These are phyloP conservation scores for Ceratotherium simum DNA, from an alignment of 2,113 vertebrate species.

Conservation along the genomic window DNA sequence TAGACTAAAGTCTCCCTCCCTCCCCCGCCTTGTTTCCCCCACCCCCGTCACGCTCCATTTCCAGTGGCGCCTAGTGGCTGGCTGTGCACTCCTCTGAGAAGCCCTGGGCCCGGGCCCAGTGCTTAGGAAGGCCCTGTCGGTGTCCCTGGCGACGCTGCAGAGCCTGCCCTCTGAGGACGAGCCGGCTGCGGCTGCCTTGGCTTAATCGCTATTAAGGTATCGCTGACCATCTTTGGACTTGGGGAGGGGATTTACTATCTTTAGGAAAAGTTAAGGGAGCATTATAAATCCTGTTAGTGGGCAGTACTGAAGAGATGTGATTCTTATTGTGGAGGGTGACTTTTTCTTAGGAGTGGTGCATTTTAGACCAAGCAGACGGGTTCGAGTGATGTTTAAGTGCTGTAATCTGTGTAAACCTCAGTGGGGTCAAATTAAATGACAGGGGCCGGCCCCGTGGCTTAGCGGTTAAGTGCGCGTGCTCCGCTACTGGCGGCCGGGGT, in stretches of 20 bases:
- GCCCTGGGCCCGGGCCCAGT: accelerated
- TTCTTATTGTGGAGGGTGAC: neutral
- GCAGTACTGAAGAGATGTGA: conserved; percentile 70
- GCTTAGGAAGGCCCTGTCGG: neutral
- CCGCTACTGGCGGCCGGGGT: too few species aligned
- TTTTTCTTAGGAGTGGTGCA: neutral
- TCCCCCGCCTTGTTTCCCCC: neutral
- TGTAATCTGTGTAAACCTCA: accelerated
- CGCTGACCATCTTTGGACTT: conserved; percentile 82
- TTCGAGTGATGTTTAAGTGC: neutral
- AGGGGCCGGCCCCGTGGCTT: too few species aligned
- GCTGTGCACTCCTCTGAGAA: neutral
- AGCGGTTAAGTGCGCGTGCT: too few species aligned
- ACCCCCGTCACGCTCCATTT: neutral
- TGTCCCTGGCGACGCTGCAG: conserved; percentile 71
- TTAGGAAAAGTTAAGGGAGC: conserved; percentile 82
- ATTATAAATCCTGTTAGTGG: conserved; percentile 79
- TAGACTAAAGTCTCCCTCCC: neutral
- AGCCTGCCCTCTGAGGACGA: conserved; percentile 78
- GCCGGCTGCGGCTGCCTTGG: conserved; percentile 76
- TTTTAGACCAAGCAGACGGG: neutral
- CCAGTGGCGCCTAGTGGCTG: neutral
- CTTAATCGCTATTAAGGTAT: conserved; percentile 88
- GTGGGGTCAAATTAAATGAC: neutral
- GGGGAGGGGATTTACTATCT: conserved; percentile 87